Conservation (phyloP, 2,113 vertebrate species). For the Marmota flaviventris region DNA sequence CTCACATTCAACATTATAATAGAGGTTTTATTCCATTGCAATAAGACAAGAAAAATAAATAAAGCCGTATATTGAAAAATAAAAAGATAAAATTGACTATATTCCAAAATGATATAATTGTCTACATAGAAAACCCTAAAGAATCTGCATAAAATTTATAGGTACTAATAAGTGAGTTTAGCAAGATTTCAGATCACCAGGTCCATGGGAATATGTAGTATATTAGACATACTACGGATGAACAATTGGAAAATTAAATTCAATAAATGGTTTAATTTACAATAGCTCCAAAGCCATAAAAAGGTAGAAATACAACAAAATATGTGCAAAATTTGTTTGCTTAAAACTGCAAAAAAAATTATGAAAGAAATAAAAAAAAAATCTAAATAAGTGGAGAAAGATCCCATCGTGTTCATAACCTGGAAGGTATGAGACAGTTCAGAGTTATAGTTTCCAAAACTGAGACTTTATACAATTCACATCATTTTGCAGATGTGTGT, state of each 20-base stretch:
- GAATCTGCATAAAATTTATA: background rate
- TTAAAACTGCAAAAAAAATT: background rate
- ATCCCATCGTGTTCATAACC: background rate
- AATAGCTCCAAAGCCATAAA: background rate
- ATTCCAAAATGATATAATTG: background rate
- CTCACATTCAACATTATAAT: background rate
- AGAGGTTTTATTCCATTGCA: background rate
- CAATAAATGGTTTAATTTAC: background rate
- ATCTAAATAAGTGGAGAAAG: background rate
- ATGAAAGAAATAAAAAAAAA: background rate
- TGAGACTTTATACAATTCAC: background rate
- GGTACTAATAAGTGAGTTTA: background rate
- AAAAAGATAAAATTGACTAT: background rate
- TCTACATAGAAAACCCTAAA: background rate
- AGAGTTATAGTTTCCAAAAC: background rate
- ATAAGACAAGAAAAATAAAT: constrained; percentile 52
- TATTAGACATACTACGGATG: background rate
- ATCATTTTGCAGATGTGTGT: background rate
- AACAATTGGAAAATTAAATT: constrained; percentile 10
- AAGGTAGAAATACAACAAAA: background rate
- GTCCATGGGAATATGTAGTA: background rate
- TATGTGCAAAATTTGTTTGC: background rate
- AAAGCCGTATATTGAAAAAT: background rate
- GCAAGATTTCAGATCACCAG: background rate
- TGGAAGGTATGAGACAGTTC: background rate